Evolutionary conservation across 2,888 invertebrate species (phyloP).

Genomic region (Apotomis turbidana): DNA sequence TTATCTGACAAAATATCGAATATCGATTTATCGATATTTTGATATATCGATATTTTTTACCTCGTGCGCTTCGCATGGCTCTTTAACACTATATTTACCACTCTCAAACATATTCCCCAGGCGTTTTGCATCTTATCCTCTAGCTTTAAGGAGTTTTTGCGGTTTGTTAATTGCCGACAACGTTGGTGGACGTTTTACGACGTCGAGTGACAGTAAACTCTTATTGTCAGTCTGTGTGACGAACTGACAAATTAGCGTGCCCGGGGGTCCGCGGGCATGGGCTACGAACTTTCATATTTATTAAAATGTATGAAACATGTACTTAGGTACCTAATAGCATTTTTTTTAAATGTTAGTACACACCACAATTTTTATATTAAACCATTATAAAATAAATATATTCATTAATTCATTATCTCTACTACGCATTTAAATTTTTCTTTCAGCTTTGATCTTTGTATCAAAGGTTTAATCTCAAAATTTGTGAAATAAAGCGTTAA

Average conservation of each 20-base stretch:
- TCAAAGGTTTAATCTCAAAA: too few species aligned
- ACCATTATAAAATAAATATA: too few species aligned
- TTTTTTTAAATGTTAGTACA: too few species aligned
- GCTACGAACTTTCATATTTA: constrained; percentile 43
- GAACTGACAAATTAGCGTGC: constrained; percentile 78
- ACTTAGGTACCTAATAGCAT: too few species aligned
- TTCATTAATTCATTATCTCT: too few species aligned
- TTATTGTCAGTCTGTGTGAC: constrained; percentile 80
- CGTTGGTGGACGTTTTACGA: constrained; percentile 65
- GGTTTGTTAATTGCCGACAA: constrained; percentile 28
- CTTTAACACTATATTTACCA: constrained; percentile 49
- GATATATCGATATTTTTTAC: too few species aligned
- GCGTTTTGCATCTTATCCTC: constrained; percentile 40
- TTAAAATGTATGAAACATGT: too few species aligned
- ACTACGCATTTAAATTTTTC: too few species aligned
- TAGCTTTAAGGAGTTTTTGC: constrained; percentile 32
- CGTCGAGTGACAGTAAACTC: constrained; percentile 72
- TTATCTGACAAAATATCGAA: too few species aligned
- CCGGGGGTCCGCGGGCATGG: constrained; percentile 65
- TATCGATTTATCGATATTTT: too few species aligned
- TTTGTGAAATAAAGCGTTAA: neutral
- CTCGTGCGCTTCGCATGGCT: constrained; percentile 60
- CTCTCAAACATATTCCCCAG: constrained; percentile 12
- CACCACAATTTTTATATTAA: too few species aligned
- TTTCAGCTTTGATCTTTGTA: too few species aligned